Conservation (phyloP, 2,888 invertebrate species). For the Netelia inedita region DNA sequence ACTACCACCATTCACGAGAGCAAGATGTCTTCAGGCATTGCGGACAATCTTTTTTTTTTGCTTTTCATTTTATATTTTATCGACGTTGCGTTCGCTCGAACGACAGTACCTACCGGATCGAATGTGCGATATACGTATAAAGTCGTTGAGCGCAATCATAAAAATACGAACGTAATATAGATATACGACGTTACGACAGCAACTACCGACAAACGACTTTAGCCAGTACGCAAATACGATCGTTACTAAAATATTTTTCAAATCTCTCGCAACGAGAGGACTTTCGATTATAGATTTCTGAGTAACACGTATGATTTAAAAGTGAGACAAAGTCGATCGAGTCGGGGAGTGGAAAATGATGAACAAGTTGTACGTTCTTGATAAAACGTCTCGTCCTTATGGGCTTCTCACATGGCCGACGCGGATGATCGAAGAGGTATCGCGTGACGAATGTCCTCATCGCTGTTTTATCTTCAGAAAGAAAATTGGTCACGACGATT, state of each 20-base stretch:
- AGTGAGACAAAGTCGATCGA: neutral
- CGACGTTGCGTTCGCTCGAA: neutral
- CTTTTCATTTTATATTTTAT: neutral
- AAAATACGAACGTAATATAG: neutral
- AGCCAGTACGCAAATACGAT: neutral
- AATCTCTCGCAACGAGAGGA: constrained; percentile 8
- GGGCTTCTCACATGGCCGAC: constrained; percentile 26
- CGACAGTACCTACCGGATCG: constrained; percentile 24
- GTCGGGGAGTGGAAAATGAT: neutral
- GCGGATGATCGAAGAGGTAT: constrained; percentile 49
- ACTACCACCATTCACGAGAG: constrained; percentile 4
- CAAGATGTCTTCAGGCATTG: neutral
- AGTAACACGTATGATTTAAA: constrained; percentile 3
- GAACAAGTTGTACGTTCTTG: neutral
- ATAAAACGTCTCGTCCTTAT: constrained; percentile 8
- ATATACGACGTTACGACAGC: neutral
- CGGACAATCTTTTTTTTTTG: neutral
- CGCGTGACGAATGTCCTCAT: constrained; percentile 69
- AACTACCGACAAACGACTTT: constrained; percentile 8
- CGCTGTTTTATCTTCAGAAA: constrained; percentile 64
- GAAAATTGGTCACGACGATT: constrained; percentile 62
- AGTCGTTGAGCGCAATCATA: constrained; percentile 22
- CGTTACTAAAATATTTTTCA: constrained; percentile 7
- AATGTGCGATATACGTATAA: constrained; percentile 47
- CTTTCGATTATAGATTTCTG: neutral